Conservation (phyloP, 2,797 vertebrate genomes). For the Petrocephalus sullivani region DNA sequence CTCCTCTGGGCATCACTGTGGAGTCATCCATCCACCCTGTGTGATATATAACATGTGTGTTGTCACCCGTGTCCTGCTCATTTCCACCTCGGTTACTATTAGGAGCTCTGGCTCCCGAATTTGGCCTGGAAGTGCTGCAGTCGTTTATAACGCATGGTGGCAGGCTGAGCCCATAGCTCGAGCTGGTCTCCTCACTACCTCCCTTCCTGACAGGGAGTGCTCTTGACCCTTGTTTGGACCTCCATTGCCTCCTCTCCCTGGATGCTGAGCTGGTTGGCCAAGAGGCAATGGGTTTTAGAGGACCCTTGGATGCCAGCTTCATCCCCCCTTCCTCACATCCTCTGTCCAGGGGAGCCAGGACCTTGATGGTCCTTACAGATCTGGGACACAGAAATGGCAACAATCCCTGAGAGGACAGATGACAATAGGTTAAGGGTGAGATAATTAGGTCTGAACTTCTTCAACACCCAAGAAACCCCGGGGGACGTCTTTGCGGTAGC, state of each 20-base stretch:
- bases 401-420: conserved; percentile 33
- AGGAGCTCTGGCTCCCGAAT: not conserved
- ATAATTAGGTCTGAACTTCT: not conserved
- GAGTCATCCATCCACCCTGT: conserved; percentile 15
- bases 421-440: not conserved
- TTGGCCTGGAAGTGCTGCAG: conserved; percentile 8
- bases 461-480: not conserved
- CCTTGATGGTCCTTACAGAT: conserved; percentile 46
- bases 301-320: conserved; percentile 37
- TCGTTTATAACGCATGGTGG: not conserved
- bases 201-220: conserved; percentile 29
- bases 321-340: conserved; percentile 26
- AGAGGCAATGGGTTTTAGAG: conserved; percentile 49
- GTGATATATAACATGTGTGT: conserved; percentile 22
- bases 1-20: conserved; percentile 8
- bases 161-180: conserved; percentile 16
- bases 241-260: conserved; percentile 33
- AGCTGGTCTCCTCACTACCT: conserved; percentile 55
- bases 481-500: not conserved
- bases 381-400: conserved; percentile 28
- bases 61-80: conserved; percentile 4
- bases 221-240: conserved; percentile 31
- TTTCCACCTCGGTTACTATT: not conserved
- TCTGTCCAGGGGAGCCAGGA: conserved; percentile 52
- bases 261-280: conserved; percentile 40